Evolutionary conservation across 2,113 vertebrate species (phyloP).

Genomic region (Sander lucioperca): DNA sequence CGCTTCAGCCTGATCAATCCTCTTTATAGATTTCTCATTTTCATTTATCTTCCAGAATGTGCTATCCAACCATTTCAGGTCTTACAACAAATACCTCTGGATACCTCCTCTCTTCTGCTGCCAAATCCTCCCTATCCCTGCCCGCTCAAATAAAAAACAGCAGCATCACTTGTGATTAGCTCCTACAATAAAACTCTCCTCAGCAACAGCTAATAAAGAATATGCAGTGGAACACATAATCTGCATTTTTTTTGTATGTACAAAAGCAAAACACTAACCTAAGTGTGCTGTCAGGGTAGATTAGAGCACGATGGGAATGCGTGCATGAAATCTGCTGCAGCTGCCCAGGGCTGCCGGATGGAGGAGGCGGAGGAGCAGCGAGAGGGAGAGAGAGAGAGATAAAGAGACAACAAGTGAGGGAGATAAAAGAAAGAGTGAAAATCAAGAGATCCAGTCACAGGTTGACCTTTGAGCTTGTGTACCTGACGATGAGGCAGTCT

Average conservation of each 20-base stretch:
- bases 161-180: conserved; percentile 44
- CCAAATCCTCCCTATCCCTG: conserved; percentile 44
- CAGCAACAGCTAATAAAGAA: conserved; percentile 50
- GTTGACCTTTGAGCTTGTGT: conserved; percentile 57
- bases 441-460: conserved; percentile 38
- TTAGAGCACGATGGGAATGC: conserved; percentile 70
- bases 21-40: conserved; percentile 72
- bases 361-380: conserved; percentile 35
- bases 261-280: conserved; percentile 63
- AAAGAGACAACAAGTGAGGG: conserved; percentile 39
- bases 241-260: conserved; percentile 53
- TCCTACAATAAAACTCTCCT: conserved; percentile 40
- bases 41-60: conserved; percentile 61
- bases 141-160: conserved; percentile 9
- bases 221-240: conserved; percentile 45
- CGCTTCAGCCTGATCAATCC: conserved; percentile 56
- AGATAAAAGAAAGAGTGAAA: conserved; percentile 32
- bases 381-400: conserved; percentile 12
- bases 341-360: conserved; percentile 69
- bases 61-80: conserved; percentile 60
- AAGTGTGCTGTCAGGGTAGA: conserved; percentile 73
- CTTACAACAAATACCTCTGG: conserved; percentile 53
- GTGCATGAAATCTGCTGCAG: conserved; percentile 75
- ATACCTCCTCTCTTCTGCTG: conserved; percentile 45
- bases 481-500: conserved; percentile 54